These are phyloP conservation scores for Cephalopholis sonnerati DNA, from an alignment of 2,113 vertebrate genomes.

Conservation along the genomic window DNA sequence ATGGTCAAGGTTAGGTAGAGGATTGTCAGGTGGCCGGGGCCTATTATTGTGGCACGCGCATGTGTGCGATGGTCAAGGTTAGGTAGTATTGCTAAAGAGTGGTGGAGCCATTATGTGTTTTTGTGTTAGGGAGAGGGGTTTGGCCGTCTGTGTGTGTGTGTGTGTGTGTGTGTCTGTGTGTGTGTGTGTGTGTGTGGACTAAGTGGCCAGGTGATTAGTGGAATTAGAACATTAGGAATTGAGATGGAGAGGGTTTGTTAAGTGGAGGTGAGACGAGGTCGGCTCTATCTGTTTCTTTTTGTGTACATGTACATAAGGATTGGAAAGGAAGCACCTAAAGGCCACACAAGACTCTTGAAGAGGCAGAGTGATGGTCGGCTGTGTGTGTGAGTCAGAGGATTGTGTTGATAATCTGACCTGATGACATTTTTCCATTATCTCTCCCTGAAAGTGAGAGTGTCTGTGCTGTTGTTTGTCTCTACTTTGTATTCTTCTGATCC, in stretches of 20 bases:
- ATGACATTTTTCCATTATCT: conserved; percentile 91
- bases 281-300: conserved; percentile 35
- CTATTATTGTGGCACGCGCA: conserved; percentile 65
- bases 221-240: conserved; percentile 78
- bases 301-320: conserved; percentile 18
- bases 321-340: conserved; percentile 25
- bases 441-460: conserved; percentile 75
- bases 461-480: conserved; percentile 27
- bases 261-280: conserved; percentile 68
- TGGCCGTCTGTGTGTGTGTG: conserved; percentile 15
- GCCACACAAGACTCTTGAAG: conserved; percentile 17
- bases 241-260: conserved; percentile 76
- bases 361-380: neutral
- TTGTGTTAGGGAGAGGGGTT: conserved; percentile 61
- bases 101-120: conserved; percentile 74
- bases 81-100: conserved; percentile 80
- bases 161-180: conserved; percentile 23
- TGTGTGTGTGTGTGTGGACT: conserved; percentile 12
- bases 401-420: conserved; percentile 88
- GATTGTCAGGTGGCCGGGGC: conserved; percentile 75
- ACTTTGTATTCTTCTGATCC: conserved; percentile 51
- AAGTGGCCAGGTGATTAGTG: conserved; percentile 78
- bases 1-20: conserved; percentile 78
- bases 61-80: conserved; percentile 79
- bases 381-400: conserved; percentile 35